A percentile compares a stretch with the other conserved stretches of the same genome.
phyloP scores from a whole-genome alignment of 2,888 invertebrate species.

The Patella caerulea region DNA sequence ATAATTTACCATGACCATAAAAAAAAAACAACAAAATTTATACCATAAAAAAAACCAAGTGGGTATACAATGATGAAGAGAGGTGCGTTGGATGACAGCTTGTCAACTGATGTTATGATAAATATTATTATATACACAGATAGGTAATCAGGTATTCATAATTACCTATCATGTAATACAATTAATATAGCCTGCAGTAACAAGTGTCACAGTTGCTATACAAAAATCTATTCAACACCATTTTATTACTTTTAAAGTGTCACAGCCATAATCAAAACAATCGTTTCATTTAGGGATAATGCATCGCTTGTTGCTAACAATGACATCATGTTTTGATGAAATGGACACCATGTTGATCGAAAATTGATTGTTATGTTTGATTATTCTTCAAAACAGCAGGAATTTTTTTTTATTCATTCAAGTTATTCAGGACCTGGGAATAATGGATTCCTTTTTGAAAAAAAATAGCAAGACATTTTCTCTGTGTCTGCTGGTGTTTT shows the following conservation, averaged over 20 bases:
- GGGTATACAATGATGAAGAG: too few species aligned
- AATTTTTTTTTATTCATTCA: too few species aligned
- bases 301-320: not conserved
- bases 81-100: not conserved
- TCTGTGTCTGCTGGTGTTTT: too few species aligned
- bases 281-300: not conserved
- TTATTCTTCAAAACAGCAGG: constrained; percentile 3
- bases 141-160: constrained; percentile 1
- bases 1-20: too few species aligned
- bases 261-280: not conserved
- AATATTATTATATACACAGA: not conserved
- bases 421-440: too few species aligned
- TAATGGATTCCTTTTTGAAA: too few species aligned
- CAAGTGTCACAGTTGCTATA: not conserved
- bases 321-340: not conserved
- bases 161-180: constrained; percentile 7
- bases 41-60: too few species aligned
- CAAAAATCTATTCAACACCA: too few species aligned
- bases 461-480: too few species aligned
- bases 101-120: constrained; percentile 9
- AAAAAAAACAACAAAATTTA: too few species aligned
- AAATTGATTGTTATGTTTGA: not conserved
- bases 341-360: constrained; percentile 1
- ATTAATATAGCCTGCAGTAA: constrained; percentile 1
- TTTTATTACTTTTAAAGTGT: not conserved